Conservation (phyloP, 1,140 invertebrate genomes). For the Zaprionus camerounensis region DNA sequence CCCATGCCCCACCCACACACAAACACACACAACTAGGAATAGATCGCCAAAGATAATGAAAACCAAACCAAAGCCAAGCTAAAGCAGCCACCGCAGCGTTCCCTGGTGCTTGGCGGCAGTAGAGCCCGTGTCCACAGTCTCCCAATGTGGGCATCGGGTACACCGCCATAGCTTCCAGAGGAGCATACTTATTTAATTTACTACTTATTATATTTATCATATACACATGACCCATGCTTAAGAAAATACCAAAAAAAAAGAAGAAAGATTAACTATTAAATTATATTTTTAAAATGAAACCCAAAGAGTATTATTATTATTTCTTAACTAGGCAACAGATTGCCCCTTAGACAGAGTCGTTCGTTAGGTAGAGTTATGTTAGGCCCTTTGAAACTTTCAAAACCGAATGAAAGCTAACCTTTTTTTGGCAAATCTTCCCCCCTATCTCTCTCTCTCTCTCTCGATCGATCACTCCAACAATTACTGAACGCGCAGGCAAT, state of each 20-base stretch:
- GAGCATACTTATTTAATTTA: conserved; percentile 24
- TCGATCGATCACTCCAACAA: conserved; percentile 44
- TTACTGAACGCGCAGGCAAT: conserved; percentile 87
- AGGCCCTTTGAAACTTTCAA: conserved; percentile 60
- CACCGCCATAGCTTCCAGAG: conserved; percentile 22
- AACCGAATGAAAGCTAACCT: conserved; percentile 78
- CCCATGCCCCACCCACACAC: not conserved
- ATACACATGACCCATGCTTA: conserved; percentile 70
- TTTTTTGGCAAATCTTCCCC: conserved; percentile 84
- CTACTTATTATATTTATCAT: conserved; percentile 18
- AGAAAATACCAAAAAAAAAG: conserved; percentile 41
- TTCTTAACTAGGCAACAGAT: not conserved
- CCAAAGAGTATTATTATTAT: conserved; percentile 38
- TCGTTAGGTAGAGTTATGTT: conserved; percentile 44
- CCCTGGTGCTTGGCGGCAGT: conserved; percentile 21
- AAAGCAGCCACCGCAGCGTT: conserved; percentile 71
- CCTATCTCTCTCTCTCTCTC: conserved; percentile 65
- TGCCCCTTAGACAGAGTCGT: conserved; percentile 4
- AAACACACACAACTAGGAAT: conserved; percentile 55
- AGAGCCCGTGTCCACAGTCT: conserved; percentile 25
- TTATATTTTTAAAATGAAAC: conserved; percentile 66
- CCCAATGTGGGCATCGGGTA: conserved; percentile 27
- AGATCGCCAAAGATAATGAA: conserved; percentile 57
- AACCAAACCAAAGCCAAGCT: conserved; percentile 37
- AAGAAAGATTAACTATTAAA: conserved; percentile 67